Base-by-base conservation (phyloP, 2,113 vertebrate species). In the Suncus etruscus region DNA sequence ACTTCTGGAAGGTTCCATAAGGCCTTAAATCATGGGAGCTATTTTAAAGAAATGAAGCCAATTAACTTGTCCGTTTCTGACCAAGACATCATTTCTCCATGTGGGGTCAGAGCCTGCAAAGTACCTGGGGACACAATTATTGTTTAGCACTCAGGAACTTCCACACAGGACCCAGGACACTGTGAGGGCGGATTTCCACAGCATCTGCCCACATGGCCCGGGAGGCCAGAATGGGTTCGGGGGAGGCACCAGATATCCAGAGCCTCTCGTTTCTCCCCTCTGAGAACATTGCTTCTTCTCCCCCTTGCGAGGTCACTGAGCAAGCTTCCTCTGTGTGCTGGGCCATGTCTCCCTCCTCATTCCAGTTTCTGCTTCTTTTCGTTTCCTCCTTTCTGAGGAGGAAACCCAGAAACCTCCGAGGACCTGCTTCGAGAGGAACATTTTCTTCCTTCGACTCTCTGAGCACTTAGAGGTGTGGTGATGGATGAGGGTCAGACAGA, bases 21-120 rank as follows among this genome's bases (percentile, higher is more conserved):
- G 39, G 76, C 3, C 95, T 97, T 95, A 93, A 95, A 75, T 97
- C 97, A 97, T 94, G 95, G 97, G 92, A 96, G 96, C 96, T 70
- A 15, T 97, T 39, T 97, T 96, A 96, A 97, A 97, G 95, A 95
- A 93, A 97, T 97, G 96, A 97, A 97, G 93, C 92, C 96, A 97
- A 97, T 97, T 96, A 97, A 95, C 94, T 94, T 97, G 83, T 93
- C 94, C 16, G 93, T 94, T 97, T 97, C 93, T 97, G 96, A 97
- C 95, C 94, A 96, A 96, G 97, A 96, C 97, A 96, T 97, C 95
- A 97, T 97, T 96, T 95, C 93, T 11, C 94, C 72, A 68, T 91
- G 94, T 97, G 94, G 93, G 96, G 95, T 91, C 95, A 94, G 95
- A 95, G 91, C 83, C 83, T 82, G 79, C 7, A 86, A 74, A 83